These are phyloP conservation scores for Salvelinus namaycush DNA, from an alignment of 2,113 vertebrate genomes.

Conservation along the genomic window DNA sequence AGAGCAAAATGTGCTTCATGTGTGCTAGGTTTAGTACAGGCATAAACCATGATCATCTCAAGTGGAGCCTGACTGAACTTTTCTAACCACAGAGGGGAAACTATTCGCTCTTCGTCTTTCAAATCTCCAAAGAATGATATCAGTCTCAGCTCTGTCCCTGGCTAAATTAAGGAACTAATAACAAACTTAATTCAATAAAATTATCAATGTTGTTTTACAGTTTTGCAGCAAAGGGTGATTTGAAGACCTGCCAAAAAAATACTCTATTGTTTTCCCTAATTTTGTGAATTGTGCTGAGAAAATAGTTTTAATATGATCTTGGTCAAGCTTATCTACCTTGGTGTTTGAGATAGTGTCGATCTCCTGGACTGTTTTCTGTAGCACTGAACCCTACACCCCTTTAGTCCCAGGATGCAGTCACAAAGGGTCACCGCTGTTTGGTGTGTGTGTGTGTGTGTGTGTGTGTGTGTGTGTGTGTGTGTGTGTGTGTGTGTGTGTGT, in stretches of 20 bases:
- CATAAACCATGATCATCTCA: conserved; percentile 8
- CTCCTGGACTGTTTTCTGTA: neutral
- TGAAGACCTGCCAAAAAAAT: neutral
- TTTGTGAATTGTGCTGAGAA: conserved; percentile 5
- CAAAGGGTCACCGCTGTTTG: neutral
- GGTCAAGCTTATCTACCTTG: neutral
- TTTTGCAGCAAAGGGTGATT: conserved; percentile 7
- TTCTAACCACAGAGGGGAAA: conserved; percentile 8
- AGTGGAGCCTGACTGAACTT: conserved; percentile 9
- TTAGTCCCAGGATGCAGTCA: neutral
- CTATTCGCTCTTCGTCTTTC: conserved; percentile 2
- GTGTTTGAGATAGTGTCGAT: neutral
- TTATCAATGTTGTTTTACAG: conserved; percentile 8
- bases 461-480: neutral
- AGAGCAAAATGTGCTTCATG: conserved; percentile 20
- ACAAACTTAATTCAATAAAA: neutral
- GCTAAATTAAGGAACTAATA: conserved; percentile 1
- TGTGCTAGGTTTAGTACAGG: conserved; percentile 17
- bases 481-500: too few species aligned
- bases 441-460: neutral
- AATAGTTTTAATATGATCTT: neutral
- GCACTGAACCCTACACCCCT: neutral
- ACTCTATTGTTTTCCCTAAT: neutral
- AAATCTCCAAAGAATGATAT: neutral
- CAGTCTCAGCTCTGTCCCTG: neutral